These are phyloP conservation scores for Centropyge bicolor DNA, from an alignment of 2,797 vertebrate species.

Conservation along the genomic window DNA sequence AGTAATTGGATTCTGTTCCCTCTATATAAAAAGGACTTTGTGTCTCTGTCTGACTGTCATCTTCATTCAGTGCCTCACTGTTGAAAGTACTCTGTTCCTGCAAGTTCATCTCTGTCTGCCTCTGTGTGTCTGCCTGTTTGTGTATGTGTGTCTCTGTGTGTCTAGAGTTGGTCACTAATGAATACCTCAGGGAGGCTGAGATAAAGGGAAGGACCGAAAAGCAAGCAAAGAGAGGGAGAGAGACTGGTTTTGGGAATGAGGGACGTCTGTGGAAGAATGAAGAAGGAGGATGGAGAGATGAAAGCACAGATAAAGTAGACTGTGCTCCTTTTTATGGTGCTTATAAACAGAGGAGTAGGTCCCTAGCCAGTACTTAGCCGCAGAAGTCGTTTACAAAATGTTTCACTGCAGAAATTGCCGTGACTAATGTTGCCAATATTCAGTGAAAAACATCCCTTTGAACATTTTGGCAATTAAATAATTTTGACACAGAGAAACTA, in stretches of 20 bases:
- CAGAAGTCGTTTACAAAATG: conserved; percentile 27
- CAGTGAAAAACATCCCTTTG: conserved; percentile 9
- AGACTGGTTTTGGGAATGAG: background rate
- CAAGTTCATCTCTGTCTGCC: background rate
- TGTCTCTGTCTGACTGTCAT: conserved; percentile 14
- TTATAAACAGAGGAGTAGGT: background rate
- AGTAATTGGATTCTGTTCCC: conserved; percentile 26
- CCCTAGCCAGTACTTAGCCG: conserved; percentile 15
- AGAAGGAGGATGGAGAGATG: conserved; percentile 19
- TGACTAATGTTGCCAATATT: conserved; percentile 25
- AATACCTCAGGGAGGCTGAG: conserved; percentile 65
- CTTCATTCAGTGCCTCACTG: conserved; percentile 19
- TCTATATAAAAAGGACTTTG: conserved; percentile 8
- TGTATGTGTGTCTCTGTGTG: background rate
- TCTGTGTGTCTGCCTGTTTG: background rate
- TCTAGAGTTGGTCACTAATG: conserved; percentile 64
- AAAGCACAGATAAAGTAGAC: conserved; percentile 7
- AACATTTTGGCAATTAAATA: conserved; percentile 26
- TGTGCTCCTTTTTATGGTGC: background rate
- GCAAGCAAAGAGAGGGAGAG: conserved; percentile 22
- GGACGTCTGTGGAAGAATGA: conserved; percentile 28
- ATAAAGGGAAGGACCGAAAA: conserved; percentile 25
- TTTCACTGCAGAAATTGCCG: conserved; percentile 16
- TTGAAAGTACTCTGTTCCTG: background rate
- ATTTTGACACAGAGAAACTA: background rate